Conservation (phyloP, 2,888 invertebrate species). For the Eilema depressum region DNA sequence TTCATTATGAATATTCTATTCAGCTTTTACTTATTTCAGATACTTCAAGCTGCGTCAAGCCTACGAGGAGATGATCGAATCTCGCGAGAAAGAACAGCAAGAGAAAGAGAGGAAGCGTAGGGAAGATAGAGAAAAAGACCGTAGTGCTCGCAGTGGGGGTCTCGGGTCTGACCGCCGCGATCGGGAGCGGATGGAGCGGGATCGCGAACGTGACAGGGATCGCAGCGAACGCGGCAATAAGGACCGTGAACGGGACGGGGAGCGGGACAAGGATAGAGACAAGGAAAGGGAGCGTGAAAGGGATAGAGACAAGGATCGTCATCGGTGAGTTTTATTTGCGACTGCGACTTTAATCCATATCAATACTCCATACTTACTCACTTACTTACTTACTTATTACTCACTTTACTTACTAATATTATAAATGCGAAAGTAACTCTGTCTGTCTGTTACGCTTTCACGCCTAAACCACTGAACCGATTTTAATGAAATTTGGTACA, state of each 20-base stretch:
- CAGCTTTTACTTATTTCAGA: slow-evolving; percentile 57
- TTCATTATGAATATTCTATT: background rate
- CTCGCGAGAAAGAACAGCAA: slow-evolving; percentile 88
- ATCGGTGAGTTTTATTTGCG: slow-evolving; percentile 30
- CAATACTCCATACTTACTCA: no score
- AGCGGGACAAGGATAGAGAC: slow-evolving; percentile 35
- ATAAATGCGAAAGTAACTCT: no score
- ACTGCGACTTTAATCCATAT: no score
- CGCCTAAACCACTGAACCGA: no score
- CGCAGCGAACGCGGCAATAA: slow-evolving; percentile 56
- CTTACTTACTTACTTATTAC: no score
- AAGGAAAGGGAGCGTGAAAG: slow-evolving; percentile 50
- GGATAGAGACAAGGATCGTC: slow-evolving; percentile 48
- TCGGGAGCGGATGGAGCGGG: slow-evolving; percentile 79
- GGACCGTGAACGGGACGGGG: slow-evolving; percentile 37
- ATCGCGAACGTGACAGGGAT: slow-evolving; percentile 74
- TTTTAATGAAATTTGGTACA: no score
- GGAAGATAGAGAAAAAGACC: slow-evolving; percentile 79
- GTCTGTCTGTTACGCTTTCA: no score
- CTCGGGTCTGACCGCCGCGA: slow-evolving; percentile 79
- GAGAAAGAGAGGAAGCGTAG: slow-evolving; percentile 83
- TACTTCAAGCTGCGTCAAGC: slow-evolving; percentile 91
- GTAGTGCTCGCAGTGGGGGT: slow-evolving; percentile 70
- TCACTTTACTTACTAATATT: no score
- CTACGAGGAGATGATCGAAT: slow-evolving; percentile 89